Percentiles rank a stretch among this genome's conserved stretches.
These are phyloP conservation scores for Capreolus pygargus DNA, from an alignment of 2,113 vertebrate genomes.

Conservation along the genomic window DNA sequence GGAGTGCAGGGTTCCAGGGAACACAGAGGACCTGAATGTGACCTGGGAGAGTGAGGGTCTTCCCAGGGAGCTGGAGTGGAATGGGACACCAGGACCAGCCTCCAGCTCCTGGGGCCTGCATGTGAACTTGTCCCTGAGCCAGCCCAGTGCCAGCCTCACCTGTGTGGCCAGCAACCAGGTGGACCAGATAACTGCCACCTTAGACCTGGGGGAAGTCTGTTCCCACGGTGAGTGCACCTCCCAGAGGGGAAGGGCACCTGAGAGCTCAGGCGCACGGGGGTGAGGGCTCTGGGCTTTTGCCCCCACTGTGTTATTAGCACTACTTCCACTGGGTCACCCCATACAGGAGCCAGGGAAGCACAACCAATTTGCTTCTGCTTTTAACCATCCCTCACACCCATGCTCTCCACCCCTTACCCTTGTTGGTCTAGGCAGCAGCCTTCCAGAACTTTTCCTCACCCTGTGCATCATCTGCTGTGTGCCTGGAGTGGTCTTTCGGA, in stretches of 20 bases:
- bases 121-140: neutral
- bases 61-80: neutral
- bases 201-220: neutral
- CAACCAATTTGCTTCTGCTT: neutral
- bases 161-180: neutral
- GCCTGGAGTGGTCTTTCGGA: neutral
- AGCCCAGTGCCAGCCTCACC: neutral
- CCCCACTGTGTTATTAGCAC: neutral
- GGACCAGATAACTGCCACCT: neutral
- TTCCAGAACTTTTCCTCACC: neutral
- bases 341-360: neutral
- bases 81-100: neutral
- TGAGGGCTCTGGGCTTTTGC: neutral
- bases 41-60: neutral
- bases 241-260: neutral
- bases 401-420: neutral
- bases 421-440: neutral
- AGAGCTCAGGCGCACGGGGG: neutral
- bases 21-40: neutral
- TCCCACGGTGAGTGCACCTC: neutral
- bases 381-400: neutral
- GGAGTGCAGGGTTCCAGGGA: neutral
- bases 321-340: neutral
- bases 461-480: fast-evolving
- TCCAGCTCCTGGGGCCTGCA: neutral